Percentiles rank a stretch among this genome's conserved stretches.
These are phyloP conservation scores for Andrena flavipes DNA, from an alignment of 2,888 invertebrate genomes.

Conservation along the genomic window DNA sequence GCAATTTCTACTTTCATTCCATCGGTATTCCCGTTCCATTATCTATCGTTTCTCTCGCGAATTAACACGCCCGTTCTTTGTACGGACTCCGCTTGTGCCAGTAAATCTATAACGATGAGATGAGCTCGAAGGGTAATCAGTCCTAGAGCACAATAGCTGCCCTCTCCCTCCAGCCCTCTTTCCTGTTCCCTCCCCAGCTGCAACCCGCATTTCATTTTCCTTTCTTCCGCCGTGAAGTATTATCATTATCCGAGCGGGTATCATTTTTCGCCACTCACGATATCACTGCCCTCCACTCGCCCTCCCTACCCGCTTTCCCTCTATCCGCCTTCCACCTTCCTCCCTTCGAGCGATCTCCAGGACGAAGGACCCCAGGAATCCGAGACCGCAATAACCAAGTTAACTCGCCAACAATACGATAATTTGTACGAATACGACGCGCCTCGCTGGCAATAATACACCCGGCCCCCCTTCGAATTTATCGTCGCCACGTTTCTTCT, in stretches of 20 bases:
- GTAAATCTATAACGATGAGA: slow-evolving; percentile 61
- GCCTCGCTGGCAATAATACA: slow-evolving; percentile 55
- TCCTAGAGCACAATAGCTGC: slow-evolving; percentile 65
- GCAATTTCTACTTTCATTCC: slow-evolving; percentile 39
- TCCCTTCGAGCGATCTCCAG: slow-evolving; percentile 14
- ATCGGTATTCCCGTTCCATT: slow-evolving; percentile 52
- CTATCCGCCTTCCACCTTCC: not conserved
- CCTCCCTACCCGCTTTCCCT: not conserved
- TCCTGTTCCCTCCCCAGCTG: slow-evolving; percentile 12
- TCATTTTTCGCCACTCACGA: slow-evolving; percentile 69
- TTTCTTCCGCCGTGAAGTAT: slow-evolving; percentile 64
- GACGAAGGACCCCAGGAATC: slow-evolving; percentile 26
- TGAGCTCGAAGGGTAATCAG: slow-evolving; percentile 61
- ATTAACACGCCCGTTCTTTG: slow-evolving; percentile 57
- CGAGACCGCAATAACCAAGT: slow-evolving; percentile 53
- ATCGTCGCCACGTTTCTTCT: slow-evolving; percentile 52
- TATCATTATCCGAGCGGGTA: slow-evolving; percentile 62
- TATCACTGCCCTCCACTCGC: slow-evolving; percentile 46
- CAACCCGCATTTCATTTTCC: slow-evolving; percentile 67
- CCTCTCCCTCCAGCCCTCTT: not conserved
- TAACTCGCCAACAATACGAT: slow-evolving; percentile 57
- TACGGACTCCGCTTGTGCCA: slow-evolving; percentile 44
- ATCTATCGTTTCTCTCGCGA: slow-evolving; percentile 54
- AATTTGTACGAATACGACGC: slow-evolving; percentile 43
- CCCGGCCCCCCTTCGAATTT: slow-evolving; percentile 49